phyloP scores from a whole-genome alignment of 2,797 vertebrate genomes.

The Malurus leucopterus region DNA sequence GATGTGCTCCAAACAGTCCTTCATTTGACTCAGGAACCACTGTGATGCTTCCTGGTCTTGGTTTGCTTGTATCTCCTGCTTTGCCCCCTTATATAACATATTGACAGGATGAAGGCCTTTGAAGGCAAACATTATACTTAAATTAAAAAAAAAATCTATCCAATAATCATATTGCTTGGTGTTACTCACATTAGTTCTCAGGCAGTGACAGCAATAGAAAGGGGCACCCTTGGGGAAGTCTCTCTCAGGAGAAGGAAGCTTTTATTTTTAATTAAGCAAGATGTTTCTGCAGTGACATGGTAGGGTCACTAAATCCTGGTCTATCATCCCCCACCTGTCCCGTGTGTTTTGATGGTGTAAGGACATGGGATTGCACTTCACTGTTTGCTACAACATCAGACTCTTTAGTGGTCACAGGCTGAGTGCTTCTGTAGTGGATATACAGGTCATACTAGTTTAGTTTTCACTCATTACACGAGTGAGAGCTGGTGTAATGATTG shows the following conservation, averaged over 20 bases:
- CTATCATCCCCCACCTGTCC: rapidly evolving
- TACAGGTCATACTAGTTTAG: background rate
- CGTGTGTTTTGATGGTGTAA: background rate
- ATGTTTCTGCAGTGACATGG: background rate
- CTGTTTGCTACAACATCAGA: background rate
- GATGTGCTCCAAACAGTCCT: background rate
- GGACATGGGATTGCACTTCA: background rate
- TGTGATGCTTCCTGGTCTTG: background rate
- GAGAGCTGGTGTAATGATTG: background rate
- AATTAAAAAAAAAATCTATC: background rate
- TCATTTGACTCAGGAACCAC: rapidly evolving
- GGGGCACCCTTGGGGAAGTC: background rate
- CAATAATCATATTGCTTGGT: background rate
- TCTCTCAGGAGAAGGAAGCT: background rate
- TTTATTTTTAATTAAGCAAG: background rate
- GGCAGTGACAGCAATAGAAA: background rate
- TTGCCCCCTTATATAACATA: background rate
- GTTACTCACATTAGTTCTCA: background rate
- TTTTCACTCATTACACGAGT: background rate
- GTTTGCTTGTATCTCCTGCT: background rate
- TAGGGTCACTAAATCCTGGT: background rate
- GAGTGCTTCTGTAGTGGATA: background rate
- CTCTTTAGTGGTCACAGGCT: background rate
- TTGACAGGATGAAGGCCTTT: background rate
- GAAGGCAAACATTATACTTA: background rate